These are phyloP conservation scores for Agraylea sexmaculata DNA, from an alignment of 1,140 invertebrate species.

Conservation along the genomic window DNA sequence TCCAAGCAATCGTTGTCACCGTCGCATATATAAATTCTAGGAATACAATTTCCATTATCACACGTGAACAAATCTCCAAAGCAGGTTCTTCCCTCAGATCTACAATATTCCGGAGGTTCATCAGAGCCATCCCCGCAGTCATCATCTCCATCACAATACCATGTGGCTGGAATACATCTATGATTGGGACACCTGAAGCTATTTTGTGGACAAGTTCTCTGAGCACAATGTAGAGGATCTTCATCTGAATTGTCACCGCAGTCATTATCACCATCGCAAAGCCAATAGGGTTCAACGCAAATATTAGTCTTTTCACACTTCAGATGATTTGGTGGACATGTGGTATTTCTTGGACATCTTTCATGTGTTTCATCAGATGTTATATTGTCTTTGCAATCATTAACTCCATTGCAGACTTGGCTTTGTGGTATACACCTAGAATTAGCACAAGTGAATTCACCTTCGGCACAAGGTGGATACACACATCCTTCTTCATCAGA, in stretches of 20 bases:
- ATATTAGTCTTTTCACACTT: slow-evolving; percentile 91
- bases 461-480: slow-evolving; percentile 80
- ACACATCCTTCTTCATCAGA: slow-evolving; percentile 87
- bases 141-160: slow-evolving; percentile 85
- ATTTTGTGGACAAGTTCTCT: slow-evolving; percentile 79
- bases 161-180: slow-evolving; percentile 79
- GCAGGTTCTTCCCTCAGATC: slow-evolving; percentile 87
- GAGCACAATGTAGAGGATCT: slow-evolving; percentile 76
- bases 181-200: slow-evolving; percentile 83
- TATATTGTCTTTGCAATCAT: slow-evolving; percentile 87
- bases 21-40: slow-evolving; percentile 94
- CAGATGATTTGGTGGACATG: slow-evolving; percentile 74
- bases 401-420: slow-evolving; percentile 86
- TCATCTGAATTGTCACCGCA: slow-evolving; percentile 95
- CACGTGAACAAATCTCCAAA: slow-evolving; percentile 93
- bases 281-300: slow-evolving; percentile 89
- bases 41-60: slow-evolving; percentile 94
- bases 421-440: slow-evolving; percentile 76
- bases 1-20: slow-evolving; percentile 87
- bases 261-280: slow-evolving; percentile 88
- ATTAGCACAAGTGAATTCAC: slow-evolving; percentile 90
- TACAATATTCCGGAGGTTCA: slow-evolving; percentile 84
- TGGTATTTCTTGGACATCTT: slow-evolving; percentile 72
- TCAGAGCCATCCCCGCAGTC: slow-evolving; percentile 84
- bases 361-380: slow-evolving; percentile 86